Evolutionary conservation across 1,140 invertebrate species (phyloP).

Genomic region (Macrotrachela quadricornifera): DNA sequence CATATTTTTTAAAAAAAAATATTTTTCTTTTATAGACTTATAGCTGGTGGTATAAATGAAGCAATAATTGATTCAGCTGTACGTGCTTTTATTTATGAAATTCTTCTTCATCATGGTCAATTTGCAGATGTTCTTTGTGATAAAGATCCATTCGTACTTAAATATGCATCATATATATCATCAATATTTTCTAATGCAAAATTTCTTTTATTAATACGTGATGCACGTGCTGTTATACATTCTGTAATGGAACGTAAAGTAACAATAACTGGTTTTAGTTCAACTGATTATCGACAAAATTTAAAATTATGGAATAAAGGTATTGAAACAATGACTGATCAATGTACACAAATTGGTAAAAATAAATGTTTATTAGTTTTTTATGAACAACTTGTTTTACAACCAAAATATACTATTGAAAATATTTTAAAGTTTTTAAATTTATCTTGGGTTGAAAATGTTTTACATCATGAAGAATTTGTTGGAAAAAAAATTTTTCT

Average conservation of each 20-base stretch:
- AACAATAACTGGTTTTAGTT: conserved; percentile 89
- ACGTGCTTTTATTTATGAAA: conserved; percentile 77
- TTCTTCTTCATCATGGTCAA: conserved; percentile 56
- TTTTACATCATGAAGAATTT: conserved; percentile 84
- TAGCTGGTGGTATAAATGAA: conserved; percentile 61
- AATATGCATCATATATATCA: conserved; percentile 60
- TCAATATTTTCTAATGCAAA: conserved; percentile 50
- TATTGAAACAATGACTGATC: conserved; percentile 73
- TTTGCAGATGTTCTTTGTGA: conserved; percentile 72
- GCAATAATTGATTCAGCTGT: conserved; percentile 79
- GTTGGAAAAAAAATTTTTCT: conserved; percentile 75
- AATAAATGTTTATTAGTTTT: conserved; percentile 64
- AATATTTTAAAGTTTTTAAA: conserved; percentile 71
- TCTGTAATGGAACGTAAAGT: conserved; percentile 90
- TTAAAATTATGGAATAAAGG: conserved; percentile 85
- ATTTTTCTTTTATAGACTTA: too few relatives aligned
- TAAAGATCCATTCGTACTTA: conserved; percentile 90
- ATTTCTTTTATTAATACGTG: conserved; percentile 90
- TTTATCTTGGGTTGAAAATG: conserved; percentile 78
- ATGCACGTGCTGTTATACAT: conserved; percentile 87
- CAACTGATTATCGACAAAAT: conserved; percentile 73
- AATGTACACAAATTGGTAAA: conserved; percentile 63
- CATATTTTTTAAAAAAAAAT: too few relatives aligned
- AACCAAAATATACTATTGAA: conserved; percentile 68
- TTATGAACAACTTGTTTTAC: conserved; percentile 87